Evolutionary conservation across 2,113 vertebrate species (phyloP), one percentile per base, ranked within the genome.

Genomic region (Lanius ludovicianus): DNA sequence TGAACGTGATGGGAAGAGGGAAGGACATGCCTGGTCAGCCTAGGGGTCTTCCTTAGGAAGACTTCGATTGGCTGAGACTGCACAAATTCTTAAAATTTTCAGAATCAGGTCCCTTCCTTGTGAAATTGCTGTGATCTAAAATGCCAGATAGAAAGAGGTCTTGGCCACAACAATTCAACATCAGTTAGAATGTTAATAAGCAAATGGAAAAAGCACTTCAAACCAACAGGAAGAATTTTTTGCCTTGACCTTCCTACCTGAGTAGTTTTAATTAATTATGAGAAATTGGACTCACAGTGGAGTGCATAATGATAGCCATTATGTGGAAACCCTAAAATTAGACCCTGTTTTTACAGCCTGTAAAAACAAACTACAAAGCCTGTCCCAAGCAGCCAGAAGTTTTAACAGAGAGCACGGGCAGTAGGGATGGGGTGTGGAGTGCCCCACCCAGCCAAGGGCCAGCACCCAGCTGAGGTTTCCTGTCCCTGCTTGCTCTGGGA

Each of bases 211-310:
- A 94, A 90, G 55, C 81, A 55, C 44, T 78, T 74, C 76, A 88
- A 84, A 89, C 28, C 42, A 50, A 65, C 67, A 90, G 70, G 84
- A 92, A 88, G 84, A 64, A 9, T 49, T 94, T 82, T 91, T 90
- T 53, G 74, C 75, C 62, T 94, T 91, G 84, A 95, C 84, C 62
- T 91, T 79, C 41, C 57, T 82, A 94, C 87, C 75, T 83, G 77
- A 91, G 55, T 73, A 85, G 74, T 85, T 90, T 93, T 91, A 74
- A 95, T 88, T 94, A 92, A 88, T 88, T 85, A 90, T 88, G 90
- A 94, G 85, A 49, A 83, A 50, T 13, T 27, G 22, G 62, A 63
- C 63, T 79, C 53, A 46, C 9, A 20, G 10, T 35, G 31, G 75
- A 88, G 46, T 65, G 31, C 70, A 50, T 69, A 79, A 85, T 53